phyloP scores from a whole-genome alignment of 2,797 vertebrate species.

The Lepus townsendii region DNA sequence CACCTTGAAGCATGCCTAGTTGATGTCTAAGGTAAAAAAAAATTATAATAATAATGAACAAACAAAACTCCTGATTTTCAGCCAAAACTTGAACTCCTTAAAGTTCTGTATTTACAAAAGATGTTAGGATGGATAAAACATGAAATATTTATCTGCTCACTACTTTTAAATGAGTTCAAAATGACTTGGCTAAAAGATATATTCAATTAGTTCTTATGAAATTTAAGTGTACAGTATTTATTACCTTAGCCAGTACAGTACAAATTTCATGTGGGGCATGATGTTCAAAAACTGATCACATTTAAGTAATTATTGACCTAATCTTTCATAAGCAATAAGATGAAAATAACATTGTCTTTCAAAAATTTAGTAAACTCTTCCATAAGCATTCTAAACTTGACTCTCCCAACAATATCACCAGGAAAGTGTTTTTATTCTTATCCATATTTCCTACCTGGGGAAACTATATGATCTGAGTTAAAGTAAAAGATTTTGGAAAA shows the following conservation, averaged over 20 bases:
- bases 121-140: neutral
- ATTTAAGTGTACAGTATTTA: conserved; percentile 32
- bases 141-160: conserved; percentile 4
- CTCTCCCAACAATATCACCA: neutral
- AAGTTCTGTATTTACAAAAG: neutral
- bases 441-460: neutral
- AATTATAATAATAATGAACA: neutral
- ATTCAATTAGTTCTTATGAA: conserved; percentile 8
- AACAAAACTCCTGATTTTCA: neutral
- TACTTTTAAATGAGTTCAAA: conserved; percentile 9
- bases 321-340: neutral
- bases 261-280: neutral
- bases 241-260: neutral
- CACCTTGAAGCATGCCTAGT: neutral
- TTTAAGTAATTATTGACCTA: conserved; percentile 27
- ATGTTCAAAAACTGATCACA: neutral
- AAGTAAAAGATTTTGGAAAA: neutral
- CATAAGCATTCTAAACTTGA: neutral
- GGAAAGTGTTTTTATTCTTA: conserved; percentile 14
- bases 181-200: neutral
- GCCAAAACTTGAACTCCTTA: neutral
- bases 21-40: neutral
- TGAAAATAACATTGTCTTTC: neutral
- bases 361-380: neutral
- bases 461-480: neutral